Conservation (phyloP, 2,113 vertebrate genomes). For the Toxotes jaculatrix region DNA sequence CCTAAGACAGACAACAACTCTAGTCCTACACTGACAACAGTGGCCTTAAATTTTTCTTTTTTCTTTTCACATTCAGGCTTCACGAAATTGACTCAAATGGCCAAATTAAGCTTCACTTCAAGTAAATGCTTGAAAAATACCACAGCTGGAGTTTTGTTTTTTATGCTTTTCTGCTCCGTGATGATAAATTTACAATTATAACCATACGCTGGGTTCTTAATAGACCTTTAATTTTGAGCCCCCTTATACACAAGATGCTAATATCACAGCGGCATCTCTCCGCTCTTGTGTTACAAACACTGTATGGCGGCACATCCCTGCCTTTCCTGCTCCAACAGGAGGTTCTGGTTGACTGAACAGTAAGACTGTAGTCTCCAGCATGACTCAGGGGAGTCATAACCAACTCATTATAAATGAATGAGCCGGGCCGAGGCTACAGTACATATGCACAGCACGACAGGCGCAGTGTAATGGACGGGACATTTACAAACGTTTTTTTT, state of each 20-base stretch:
- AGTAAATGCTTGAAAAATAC: slow-evolving; percentile 26
- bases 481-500: slow-evolving; percentile 52
- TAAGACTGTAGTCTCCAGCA: slow-evolving; percentile 67
- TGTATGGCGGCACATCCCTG: slow-evolving; percentile 45
- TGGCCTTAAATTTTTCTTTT: neutral
- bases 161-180: slow-evolving; percentile 1
- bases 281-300: slow-evolving; percentile 17
- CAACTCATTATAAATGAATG: slow-evolving; percentile 79
- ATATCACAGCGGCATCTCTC: slow-evolving; percentile 28
- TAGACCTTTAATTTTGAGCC: slow-evolving; percentile 11
- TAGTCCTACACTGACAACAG: neutral
- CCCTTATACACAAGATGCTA: slow-evolving; percentile 10
- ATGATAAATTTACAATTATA: slow-evolving; percentile 43
- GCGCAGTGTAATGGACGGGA: slow-evolving; percentile 65
- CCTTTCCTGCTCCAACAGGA: slow-evolving; percentile 60
- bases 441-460: slow-evolving; percentile 68
- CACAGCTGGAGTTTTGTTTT: slow-evolving; percentile 28
- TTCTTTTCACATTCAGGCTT: neutral
- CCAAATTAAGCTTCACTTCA: slow-evolving; percentile 1
- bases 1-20: neutral
- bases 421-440: slow-evolving; percentile 57
- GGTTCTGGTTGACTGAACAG: slow-evolving; percentile 71
- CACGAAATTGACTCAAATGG: slow-evolving; percentile 18
- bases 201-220: slow-evolving; percentile 29
- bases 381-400: slow-evolving; percentile 74